Percentiles rank a stretch among this genome's conserved stretches.
phyloP scores from a whole-genome alignment of 53 echinoderm and acorn worm species.

The Crossaster papposus region DNA sequence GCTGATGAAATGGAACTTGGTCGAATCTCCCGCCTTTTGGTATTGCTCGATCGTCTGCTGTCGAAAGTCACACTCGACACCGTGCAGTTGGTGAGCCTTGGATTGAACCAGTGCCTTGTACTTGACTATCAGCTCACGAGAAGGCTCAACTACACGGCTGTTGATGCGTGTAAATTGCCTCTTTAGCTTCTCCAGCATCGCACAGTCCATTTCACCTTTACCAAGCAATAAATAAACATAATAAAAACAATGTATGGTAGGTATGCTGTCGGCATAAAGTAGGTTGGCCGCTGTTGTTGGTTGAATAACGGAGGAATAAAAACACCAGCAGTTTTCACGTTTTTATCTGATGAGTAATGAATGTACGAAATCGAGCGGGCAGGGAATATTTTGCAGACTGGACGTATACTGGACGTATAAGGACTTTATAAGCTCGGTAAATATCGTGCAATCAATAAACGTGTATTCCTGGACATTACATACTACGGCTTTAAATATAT shows the following conservation, averaged over 20 bases:
- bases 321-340: too few species aligned
- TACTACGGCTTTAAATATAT: too few species aligned
- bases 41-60: conserved; percentile 63
- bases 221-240: not conserved
- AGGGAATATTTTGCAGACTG: too few species aligned
- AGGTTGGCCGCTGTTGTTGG: too few species aligned
- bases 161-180: conserved; percentile 52
- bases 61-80: conserved; percentile 63
- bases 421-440: too few species aligned
- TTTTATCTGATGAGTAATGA: too few species aligned
- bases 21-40: conserved; percentile 29
- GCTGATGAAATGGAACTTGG: conserved; percentile 77
- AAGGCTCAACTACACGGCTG: conserved; percentile 76
- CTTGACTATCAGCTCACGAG: conserved; percentile 39
- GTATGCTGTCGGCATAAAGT: too few species aligned
- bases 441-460: too few species aligned
- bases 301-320: too few species aligned
- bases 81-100: conserved; percentile 23
- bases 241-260: not conserved
- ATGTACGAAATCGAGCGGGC: too few species aligned
- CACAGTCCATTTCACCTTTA: conserved; percentile 69
- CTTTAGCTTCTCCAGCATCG: conserved; percentile 55
- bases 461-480: too few species aligned
- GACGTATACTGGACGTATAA: too few species aligned
- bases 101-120: conserved; percentile 59